Conservation (phyloP, 2,113 vertebrate genomes). For the Miniopterus natalensis region DNA sequence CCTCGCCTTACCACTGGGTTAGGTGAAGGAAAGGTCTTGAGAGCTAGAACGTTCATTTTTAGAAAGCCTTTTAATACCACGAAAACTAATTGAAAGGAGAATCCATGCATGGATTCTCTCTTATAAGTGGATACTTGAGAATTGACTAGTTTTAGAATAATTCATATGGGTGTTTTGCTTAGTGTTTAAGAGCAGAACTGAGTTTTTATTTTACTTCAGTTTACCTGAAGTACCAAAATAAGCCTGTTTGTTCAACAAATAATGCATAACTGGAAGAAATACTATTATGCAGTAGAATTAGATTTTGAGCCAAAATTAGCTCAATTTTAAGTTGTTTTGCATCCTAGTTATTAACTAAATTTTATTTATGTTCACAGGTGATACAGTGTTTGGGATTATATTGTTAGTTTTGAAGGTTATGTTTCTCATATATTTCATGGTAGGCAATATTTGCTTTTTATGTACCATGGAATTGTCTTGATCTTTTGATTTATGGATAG, state of each 20-base stretch:
- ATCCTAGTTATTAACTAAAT: not conserved
- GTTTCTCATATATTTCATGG: not conserved
- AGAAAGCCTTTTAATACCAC: slow-evolving; percentile 1
- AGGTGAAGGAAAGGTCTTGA: slow-evolving; percentile 30
- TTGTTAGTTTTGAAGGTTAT: slow-evolving; percentile 53
- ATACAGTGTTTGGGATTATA: not conserved
- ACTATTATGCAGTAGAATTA: not conserved
- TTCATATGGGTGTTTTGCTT: slow-evolving; percentile 9
- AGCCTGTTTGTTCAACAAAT: not conserved
- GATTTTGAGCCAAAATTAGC: not conserved
- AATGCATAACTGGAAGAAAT: not conserved
- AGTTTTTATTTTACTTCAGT: slow-evolving; percentile 42
- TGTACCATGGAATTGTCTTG: not conserved
- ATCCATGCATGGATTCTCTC: not conserved
- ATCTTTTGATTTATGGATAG: slow-evolving; percentile 26
- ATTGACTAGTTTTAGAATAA: slow-evolving; percentile 21
- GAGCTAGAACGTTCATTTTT: not conserved
- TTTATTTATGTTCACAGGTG: not conserved
- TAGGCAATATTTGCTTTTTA: slow-evolving; percentile 18
- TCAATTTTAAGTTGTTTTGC: no score
- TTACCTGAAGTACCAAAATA: slow-evolving; percentile 20
- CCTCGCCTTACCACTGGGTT: not conserved
- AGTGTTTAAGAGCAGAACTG: slow-evolving; percentile 36
- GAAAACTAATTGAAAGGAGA: not conserved
- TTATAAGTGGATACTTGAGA: slow-evolving; percentile 19